Conservation (phyloP, 2,113 vertebrate genomes). For the Emberiza fucata region DNA sequence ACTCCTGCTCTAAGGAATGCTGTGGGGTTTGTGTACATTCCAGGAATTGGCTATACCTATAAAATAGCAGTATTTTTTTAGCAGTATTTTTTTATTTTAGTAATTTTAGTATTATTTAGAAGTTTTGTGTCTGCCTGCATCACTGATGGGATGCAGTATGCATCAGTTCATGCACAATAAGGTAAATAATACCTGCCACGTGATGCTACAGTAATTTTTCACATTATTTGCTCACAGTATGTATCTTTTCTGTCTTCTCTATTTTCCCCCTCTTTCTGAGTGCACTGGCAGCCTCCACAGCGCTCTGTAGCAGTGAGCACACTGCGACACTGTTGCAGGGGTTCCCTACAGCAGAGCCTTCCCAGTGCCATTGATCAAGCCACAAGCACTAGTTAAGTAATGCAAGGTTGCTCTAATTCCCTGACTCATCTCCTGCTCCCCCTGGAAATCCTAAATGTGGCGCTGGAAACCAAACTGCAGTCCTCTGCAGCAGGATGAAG, state of each 20-base stretch:
- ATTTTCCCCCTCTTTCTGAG: not conserved
- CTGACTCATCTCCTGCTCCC: constrained; percentile 62
- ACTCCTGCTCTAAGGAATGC: not conserved
- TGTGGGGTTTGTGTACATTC: not conserved
- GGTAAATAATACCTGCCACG: not conserved
- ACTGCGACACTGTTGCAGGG: constrained; percentile 64
- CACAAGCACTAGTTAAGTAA: constrained; percentile 38
- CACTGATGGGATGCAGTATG: not conserved
- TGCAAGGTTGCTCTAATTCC: constrained; percentile 57
- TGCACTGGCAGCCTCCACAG: not conserved
- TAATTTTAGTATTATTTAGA: not conserved
- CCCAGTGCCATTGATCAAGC: constrained; percentile 58
- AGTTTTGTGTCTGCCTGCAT: not conserved
- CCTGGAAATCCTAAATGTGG: constrained; percentile 44
- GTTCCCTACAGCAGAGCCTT: constrained; percentile 51
- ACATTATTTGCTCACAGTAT: not conserved
- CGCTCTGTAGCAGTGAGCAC: not conserved
- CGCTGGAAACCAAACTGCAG: constrained; percentile 50
- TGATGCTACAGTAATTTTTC: not conserved
- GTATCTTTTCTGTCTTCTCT: not conserved
- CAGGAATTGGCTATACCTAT: not conserved
- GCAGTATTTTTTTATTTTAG: not conserved
- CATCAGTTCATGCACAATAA: not conserved
- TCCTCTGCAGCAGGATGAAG: constrained; percentile 42
- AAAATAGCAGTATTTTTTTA: not conserved